A percentile compares a stretch with the other conserved stretches of the same genome.
phyloP scores from a whole-genome alignment of 2,888 invertebrate species.

The Andrena dorsata region DNA sequence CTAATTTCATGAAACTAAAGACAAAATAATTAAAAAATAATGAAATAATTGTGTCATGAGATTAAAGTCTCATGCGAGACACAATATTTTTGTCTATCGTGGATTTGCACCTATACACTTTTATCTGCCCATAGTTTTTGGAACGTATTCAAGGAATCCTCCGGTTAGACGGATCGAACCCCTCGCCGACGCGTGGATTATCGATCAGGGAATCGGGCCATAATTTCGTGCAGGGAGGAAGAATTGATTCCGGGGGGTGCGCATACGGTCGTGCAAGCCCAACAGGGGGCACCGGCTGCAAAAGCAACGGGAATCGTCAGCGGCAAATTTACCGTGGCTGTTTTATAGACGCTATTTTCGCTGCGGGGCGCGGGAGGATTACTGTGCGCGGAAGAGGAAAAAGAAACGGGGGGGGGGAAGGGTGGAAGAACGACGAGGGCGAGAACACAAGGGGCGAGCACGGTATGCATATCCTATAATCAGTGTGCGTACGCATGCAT shows the following conservation, averaged over 20 bases:
- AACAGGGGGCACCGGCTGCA: conserved; percentile 62
- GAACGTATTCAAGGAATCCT: neutral
- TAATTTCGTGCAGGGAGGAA: conserved; percentile 40
- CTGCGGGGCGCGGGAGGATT: conserved; percentile 50
- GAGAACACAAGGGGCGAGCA: conserved; percentile 28
- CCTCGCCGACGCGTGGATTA: neutral
- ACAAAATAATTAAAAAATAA: too few species aligned
- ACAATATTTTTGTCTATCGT: too few species aligned
- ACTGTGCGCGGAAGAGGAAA: conserved; percentile 36
- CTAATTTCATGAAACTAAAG: too few species aligned
- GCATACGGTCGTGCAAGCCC: conserved; percentile 15
- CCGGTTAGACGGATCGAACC: neutral
- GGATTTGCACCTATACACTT: too few species aligned
- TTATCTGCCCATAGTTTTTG: too few species aligned
- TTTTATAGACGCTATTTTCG: conserved; percentile 64
- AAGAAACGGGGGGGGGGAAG: neutral
- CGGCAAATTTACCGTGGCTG: conserved; percentile 67
- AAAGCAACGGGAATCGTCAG: conserved; percentile 72
- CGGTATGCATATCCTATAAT: conserved; percentile 47
- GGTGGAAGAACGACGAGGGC: neutral
- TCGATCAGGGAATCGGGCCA: conserved; percentile 36
- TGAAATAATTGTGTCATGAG: too few species aligned
- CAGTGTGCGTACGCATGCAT: neutral
- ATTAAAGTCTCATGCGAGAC: too few species aligned
- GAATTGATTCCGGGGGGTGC: conserved; percentile 41